These are phyloP conservation scores for Bactericera cockerelli DNA, from an alignment of 1,140 invertebrate species.

Conservation along the genomic window DNA sequence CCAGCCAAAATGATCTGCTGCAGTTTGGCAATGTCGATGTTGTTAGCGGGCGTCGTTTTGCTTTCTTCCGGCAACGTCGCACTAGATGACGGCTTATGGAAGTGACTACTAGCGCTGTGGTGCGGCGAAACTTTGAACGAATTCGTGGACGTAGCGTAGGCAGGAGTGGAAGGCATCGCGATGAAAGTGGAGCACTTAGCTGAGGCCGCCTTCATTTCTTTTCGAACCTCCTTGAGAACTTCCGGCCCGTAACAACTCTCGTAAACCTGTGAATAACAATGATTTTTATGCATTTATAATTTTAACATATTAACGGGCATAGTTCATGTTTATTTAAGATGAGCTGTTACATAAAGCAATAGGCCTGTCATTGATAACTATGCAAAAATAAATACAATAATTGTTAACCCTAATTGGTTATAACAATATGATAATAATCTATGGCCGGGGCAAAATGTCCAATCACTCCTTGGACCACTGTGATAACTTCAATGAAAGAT, in stretches of 20 bases:
- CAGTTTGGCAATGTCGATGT: conserved; percentile 31
- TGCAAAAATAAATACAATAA: neutral
- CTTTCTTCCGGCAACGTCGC: conserved; percentile 19
- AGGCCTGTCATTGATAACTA: neutral
- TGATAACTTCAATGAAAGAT: too few relatives aligned
- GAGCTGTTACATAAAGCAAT: neutral
- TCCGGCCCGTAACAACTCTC: conserved; percentile 47
- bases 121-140: conserved; percentile 12
- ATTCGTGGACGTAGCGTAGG: conserved; percentile 11
- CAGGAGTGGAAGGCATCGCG: conserved; percentile 9
- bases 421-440: neutral
- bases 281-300: neutral
- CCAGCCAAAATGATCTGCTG: conserved; percentile 34
- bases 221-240: conserved; percentile 44
- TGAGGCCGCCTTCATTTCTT: conserved; percentile 45
- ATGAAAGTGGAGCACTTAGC: conserved; percentile 37
- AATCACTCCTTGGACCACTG: too few relatives aligned
- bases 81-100: conserved; percentile 12
- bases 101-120: neutral
- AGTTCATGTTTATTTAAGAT: neutral
- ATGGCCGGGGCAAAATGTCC: neutral
- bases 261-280: conserved; percentile 36
- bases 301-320: too few relatives aligned
- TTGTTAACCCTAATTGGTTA: neutral
- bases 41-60: conserved; percentile 22